Evolutionary conservation across 2,888 invertebrate species (phyloP).

Genomic region (Ophonus ardosiacus): DNA sequence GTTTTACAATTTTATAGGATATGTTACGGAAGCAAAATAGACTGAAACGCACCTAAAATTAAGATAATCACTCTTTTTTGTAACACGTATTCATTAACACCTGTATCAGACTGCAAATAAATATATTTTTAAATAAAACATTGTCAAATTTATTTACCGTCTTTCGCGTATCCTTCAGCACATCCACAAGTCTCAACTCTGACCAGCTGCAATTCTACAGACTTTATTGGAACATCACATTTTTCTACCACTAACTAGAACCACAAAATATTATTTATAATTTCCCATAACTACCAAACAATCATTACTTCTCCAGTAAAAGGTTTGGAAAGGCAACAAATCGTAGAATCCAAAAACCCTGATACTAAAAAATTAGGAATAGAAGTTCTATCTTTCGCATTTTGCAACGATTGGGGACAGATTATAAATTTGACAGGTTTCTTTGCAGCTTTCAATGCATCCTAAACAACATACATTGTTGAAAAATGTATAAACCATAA

Average conservation of each 20-base stretch:
- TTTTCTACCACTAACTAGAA: slow-evolving; percentile 85
- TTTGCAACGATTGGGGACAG: slow-evolving; percentile 89
- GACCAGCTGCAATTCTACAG: slow-evolving; percentile 95
- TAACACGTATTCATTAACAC: too few species aligned
- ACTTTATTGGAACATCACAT: slow-evolving; percentile 91
- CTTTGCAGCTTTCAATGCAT: slow-evolving; percentile 74
- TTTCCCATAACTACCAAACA: background rate
- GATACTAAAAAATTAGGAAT: slow-evolving; percentile 91
- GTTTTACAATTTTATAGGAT: too few species aligned
- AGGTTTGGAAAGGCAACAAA: slow-evolving; percentile 90
- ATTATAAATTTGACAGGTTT: slow-evolving; percentile 90
- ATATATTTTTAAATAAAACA: background rate
- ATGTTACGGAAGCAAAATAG: too few species aligned
- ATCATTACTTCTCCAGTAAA: slow-evolving; percentile 88
- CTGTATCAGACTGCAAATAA: too few species aligned
- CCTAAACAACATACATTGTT: slow-evolving; percentile 53
- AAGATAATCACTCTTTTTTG: too few species aligned
- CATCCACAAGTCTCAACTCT: slow-evolving; percentile 97
- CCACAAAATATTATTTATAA: background rate
- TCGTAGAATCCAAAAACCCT: slow-evolving; percentile 89
- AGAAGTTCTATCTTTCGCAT: slow-evolving; percentile 73
- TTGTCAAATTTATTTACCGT: slow-evolving; percentile 79
- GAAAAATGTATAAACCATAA: background rate
- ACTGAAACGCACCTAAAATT: too few species aligned
- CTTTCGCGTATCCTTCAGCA: slow-evolving; percentile 93